These are phyloP conservation scores for Holothuria leucospilota DNA, from an alignment of 53 echinoderm and acorn worm genomes.

Conservation along the genomic window DNA sequence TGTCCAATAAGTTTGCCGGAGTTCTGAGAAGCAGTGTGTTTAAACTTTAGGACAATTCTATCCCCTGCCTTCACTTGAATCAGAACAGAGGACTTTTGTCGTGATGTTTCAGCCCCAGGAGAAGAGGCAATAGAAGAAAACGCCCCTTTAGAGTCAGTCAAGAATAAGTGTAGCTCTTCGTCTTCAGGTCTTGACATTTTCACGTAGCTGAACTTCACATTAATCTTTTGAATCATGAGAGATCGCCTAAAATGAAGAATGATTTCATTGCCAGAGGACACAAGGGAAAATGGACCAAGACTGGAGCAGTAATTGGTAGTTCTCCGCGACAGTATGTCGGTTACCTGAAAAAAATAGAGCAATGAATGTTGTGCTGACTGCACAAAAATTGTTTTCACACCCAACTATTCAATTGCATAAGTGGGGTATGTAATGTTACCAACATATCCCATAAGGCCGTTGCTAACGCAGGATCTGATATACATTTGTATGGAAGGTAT, in stretches of 20 bases:
- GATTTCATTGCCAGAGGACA: neutral
- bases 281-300: neutral
- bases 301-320: neutral
- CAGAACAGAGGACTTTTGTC: neutral
- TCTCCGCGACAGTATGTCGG: neutral
- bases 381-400: no score
- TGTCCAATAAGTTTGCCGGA: no score
- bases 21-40: neutral
- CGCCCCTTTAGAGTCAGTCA: neutral
- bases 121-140: neutral
- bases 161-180: neutral
- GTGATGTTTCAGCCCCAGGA: neutral
- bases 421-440: neutral
- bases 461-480: no score
- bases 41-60: constrained; percentile 8
- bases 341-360: neutral
- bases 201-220: neutral
- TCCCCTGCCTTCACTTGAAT: constrained; percentile 10
- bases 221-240: neutral
- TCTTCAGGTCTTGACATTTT: neutral
- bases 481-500: no score
- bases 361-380: no score
- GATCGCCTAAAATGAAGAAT: neutral
- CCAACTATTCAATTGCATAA: no score
- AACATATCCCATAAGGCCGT: no score